These are phyloP conservation scores for Talpa occidentalis DNA, from an alignment of 2,113 vertebrate genomes.

Conservation along the genomic window DNA sequence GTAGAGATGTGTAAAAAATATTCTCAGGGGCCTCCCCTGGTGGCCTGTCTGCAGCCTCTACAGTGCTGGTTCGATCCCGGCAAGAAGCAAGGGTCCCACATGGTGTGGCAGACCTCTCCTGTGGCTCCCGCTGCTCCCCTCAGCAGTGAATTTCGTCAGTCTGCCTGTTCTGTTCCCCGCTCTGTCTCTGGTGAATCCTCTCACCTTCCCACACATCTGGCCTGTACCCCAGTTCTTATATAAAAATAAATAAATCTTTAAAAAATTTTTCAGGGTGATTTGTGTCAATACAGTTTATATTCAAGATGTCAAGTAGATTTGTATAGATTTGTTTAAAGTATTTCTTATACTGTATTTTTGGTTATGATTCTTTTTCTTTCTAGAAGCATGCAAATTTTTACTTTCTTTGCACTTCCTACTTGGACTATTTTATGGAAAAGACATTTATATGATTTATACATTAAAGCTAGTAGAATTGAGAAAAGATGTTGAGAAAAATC, in stretches of 20 bases:
- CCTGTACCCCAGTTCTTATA: too few species aligned
- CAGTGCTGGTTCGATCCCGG: too few species aligned
- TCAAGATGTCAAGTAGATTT: not conserved
- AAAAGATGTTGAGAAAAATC: not conserved
- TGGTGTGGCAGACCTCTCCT: too few species aligned
- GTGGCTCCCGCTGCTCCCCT: too few species aligned
- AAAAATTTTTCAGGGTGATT: not conserved
- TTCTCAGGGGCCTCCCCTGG: too few species aligned
- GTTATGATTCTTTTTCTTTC: not conserved
- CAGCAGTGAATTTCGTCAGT: too few species aligned
- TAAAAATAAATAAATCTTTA: too few species aligned
- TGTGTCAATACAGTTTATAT: not conserved
- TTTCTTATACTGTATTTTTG: not conserved
- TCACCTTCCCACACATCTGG: too few species aligned
- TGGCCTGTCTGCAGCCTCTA: too few species aligned
- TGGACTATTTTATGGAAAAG: not conserved
- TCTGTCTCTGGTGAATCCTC: too few species aligned
- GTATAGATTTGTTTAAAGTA: not conserved
- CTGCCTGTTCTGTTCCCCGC: too few species aligned
- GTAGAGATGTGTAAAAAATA: not conserved
- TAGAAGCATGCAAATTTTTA: not conserved
- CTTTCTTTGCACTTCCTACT: not conserved
- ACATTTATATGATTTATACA: not conserved
- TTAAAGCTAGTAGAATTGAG: not conserved
- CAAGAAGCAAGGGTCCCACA: too few species aligned